phyloP scores from a whole-genome alignment of 2,113 vertebrate species.

The Gymnogyps californianus region DNA sequence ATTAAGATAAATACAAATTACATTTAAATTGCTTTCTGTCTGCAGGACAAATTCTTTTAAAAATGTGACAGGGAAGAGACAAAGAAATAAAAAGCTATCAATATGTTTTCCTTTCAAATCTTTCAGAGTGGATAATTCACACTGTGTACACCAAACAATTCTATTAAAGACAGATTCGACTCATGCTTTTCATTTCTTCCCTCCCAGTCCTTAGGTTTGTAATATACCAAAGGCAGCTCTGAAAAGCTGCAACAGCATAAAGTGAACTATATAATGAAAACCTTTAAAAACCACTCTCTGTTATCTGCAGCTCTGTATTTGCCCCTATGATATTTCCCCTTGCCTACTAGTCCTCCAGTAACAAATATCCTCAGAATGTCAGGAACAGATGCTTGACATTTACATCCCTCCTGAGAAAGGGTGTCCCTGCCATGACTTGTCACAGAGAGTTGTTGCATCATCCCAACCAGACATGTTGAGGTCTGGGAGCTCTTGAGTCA shows the following conservation, averaged over 20 bases:
- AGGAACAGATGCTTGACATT: neutral
- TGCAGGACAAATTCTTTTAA: neutral
- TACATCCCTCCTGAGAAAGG: neutral
- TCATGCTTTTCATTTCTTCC: neutral
- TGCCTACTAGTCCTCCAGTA: neutral
- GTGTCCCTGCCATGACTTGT: neutral
- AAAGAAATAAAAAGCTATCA: neutral
- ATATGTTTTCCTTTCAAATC: neutral
- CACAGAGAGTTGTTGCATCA: neutral
- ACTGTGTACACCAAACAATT: neutral
- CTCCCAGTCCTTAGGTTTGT: neutral
- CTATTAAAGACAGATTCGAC: neutral
- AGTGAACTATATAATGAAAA: neutral
- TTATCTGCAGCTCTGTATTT: neutral
- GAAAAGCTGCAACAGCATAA: neutral
- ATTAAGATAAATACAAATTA: slow-evolving; percentile 27
- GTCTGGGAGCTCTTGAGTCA: neutral
- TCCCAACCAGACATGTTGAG: neutral
- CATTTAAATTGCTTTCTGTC: neutral
- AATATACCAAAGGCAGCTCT: neutral
- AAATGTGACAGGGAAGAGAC: neutral
- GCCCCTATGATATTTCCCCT: neutral
- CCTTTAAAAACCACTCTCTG: neutral
- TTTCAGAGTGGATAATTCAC: neutral
- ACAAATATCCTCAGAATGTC: neutral